Base-by-base conservation (phyloP, 2,113 vertebrate genomes). In the Tachysurus fulvidraco region DNA sequence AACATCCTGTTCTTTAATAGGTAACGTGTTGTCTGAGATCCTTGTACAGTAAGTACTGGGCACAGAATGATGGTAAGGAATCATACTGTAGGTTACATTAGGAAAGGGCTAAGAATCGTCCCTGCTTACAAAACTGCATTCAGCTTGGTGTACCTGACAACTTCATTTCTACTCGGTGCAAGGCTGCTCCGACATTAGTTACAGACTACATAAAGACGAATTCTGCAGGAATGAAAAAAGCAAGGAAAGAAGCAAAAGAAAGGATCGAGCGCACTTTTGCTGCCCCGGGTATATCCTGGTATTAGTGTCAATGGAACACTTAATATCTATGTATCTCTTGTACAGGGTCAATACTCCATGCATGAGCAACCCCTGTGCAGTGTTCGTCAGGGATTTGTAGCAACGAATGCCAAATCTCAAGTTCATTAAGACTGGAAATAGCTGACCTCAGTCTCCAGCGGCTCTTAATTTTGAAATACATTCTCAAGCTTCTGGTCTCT, bases 351-450 rank as follows among this genome's bases (percentile, higher is more conserved):
- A 46, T 46, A 77, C 28, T 64, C 73, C 21, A 16, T 78, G 73
- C 65, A 36, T n/a, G 50, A 28, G 41, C n/a, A 64, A 64, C 60
- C 28, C n/a, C 25, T 23, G n/a, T 52, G 84, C 25, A 64, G 46
- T 17, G 50, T 85, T 85, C 41, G 14, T 59, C 13, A 67, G 60
- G 23, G 55, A 64, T 78, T 46, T 78, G 44, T 62, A 59, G 36
- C 16, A 50, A n/a, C 12, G n/a, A 57, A 79, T 73, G 76, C 55
- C 83, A 55, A 60, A 82, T 59, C 41, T 85, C 30, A 81, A 74
- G 55, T 88, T 85, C 54, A 74, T 85, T 73, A 73, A 87, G 28
- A 88, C 52, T 83, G 80, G 41, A 89, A 87, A 83, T 89, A 88
- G 55, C 59, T 83, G 77, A 88, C 88, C 83, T 87, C 76, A 36